phyloP scores from a whole-genome alignment of 2,888 invertebrate species.

The Lithodes maja region DNA sequence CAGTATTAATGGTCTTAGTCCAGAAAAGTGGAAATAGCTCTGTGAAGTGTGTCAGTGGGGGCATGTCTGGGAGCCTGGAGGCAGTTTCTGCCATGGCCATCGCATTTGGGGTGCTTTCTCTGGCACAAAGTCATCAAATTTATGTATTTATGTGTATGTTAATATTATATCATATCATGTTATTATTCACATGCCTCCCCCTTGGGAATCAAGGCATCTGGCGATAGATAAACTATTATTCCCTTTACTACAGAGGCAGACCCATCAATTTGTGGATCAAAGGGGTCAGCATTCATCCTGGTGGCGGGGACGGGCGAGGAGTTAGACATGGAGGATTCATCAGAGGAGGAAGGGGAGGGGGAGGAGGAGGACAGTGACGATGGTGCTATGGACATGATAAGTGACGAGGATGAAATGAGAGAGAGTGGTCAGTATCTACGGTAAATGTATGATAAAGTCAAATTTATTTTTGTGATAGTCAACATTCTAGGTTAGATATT shows the following conservation, averaged over 20 bases:
- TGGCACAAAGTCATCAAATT: too few relatives aligned
- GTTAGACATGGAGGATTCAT: background rate
- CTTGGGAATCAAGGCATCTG: background rate
- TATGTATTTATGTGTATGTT: too few relatives aligned
- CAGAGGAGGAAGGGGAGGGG: conserved; percentile 5
- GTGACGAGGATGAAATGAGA: conserved; percentile 43
- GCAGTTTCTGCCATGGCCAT: too few relatives aligned
- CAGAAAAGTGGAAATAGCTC: too few relatives aligned
- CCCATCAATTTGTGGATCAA: conserved; percentile 15
- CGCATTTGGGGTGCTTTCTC: too few relatives aligned
- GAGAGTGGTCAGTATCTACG: conserved; percentile 28
- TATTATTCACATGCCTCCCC: background rate
- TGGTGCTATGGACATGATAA: background rate
- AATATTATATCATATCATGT: background rate
- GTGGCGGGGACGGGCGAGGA: background rate
- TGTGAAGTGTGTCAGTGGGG: too few relatives aligned
- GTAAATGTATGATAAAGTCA: background rate
- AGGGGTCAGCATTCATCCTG: conserved; percentile 12
- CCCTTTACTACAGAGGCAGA: conserved; percentile 28
- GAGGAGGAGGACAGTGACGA: conserved; percentile 37
- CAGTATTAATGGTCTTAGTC: too few relatives aligned
- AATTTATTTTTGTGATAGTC: too few relatives aligned
- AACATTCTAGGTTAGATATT: too few relatives aligned
- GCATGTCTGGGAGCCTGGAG: too few relatives aligned
- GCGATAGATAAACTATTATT: background rate